Evolutionary conservation across 2,888 invertebrate genomes (phyloP), one percentile per base, ranked within the genome.

Genomic region (Caradrina clavipalpis): DNA sequence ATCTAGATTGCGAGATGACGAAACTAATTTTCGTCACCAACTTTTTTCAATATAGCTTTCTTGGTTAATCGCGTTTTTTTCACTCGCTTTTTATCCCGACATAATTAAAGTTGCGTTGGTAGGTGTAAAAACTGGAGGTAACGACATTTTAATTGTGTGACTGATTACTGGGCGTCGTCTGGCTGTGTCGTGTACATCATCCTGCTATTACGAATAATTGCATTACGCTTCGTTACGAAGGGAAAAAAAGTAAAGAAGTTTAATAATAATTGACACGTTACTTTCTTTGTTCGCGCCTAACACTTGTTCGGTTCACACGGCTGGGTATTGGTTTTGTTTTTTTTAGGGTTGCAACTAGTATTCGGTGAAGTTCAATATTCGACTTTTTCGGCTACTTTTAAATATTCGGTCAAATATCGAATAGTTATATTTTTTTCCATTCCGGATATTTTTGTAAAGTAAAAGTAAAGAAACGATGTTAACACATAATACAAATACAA

Each of bases 141-240:
- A 96, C 93, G 96, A 94, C 95, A 95, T 95, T 95, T 95, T 96
- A 96, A 96, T 96, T 95, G 95, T 95, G 91, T 86, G 86, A 87
- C 89, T 92, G 93, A 95, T 95, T 94, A 92, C 91, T 80, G 91
- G 90, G 90, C 92, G 91, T 89, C 88, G 88, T 83, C 82, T 83
- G 86, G 87, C 89, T 90, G 90, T 94, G 95, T 94, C 94, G 90
- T 91, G 90, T 87, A 91, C 91, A 80, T 93, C 95, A 94, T 96
- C 95, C 95, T 95, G 95, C 94, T 93, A 95, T 95, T 96, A 95
- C 93, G 89, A 87, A 92, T 96, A 96, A 96, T 96, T 95, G 95
- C 94, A 96, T 95, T 95, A 96, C 93, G 94, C 91, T 95, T 95
- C 94, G 95, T 95, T 95, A 96, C 95, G 88, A 91, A 87, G 89